Evolutionary conservation across 2,797 vertebrate species (phyloP).

Genomic region (Sciurus vulgaris): DNA sequence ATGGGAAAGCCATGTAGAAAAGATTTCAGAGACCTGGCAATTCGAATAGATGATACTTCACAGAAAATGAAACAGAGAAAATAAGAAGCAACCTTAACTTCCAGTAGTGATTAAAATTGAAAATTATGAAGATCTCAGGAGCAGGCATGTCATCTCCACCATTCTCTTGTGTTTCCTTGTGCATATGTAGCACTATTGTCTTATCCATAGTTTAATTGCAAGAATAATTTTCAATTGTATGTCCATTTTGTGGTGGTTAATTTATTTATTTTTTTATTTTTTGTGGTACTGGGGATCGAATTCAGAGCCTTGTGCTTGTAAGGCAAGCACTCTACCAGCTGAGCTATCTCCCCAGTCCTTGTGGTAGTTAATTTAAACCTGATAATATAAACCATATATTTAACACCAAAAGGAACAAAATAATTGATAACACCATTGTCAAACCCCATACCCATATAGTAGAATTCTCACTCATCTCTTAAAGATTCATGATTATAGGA

Average conservation of each 20-base stretch:
- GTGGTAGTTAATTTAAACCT: background rate
- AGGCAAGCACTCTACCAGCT: no score
- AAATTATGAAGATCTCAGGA: background rate
- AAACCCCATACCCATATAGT: background rate
- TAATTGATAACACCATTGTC: background rate
- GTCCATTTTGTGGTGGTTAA: background rate
- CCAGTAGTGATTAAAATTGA: background rate
- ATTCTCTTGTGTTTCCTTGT: background rate
- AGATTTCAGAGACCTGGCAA: background rate
- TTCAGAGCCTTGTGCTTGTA: no score
- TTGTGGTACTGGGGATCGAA: no score
- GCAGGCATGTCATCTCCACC: background rate
- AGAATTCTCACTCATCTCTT: background rate
- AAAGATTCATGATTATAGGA: background rate
- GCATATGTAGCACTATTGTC: background rate
- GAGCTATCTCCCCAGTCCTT: no score
- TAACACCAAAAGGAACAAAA: background rate
- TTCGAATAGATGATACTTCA: background rate
- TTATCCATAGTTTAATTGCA: background rate
- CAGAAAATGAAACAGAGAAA: constrained; percentile 1
- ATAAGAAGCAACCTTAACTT: background rate
- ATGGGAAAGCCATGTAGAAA: background rate
- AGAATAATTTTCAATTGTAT: background rate
- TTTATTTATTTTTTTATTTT: background rate
- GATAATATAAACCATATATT: background rate